Evolutionary conservation across 2,797 vertebrate genomes (phyloP), one percentile per base, ranked within the genome.

Genomic region (Ispidina lecontei): DNA sequence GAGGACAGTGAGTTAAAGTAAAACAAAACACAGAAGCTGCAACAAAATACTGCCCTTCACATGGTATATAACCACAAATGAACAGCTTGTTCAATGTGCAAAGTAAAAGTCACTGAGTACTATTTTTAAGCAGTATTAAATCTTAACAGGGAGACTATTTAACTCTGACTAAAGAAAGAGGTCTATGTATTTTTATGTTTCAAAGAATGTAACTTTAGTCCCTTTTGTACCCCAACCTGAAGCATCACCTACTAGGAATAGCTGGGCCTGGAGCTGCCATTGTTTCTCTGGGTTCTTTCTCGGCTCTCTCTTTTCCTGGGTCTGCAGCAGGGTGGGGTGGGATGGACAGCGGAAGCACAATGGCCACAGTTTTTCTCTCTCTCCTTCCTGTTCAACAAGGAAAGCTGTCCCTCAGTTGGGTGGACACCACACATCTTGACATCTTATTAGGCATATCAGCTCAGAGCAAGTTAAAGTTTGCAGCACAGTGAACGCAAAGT

Each of bases 361-460:
- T 60, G 90, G 96, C 78, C 94, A 96, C 96, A 94, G 93, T 77
- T 96, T 97, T 97, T 95, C 95, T 97, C 81, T 97, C 96, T 97
- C 96, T 96, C 95, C 96, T 97, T 97, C 97, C 96, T 97, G 96
- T 97, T 97, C 95, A 97, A 97, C 93, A 97, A 97, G 96, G 96
- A 97, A 97, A 97, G 95, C 97, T 97, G 91, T 79, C 95, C 97
- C 96, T 97, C 97, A 97, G 96, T 97, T 80, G 91, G 94, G 79
- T 0, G 90, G 80, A 91, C 71, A 96, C n/a, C 88, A 96, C 80
- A 93, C 86, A 92, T 88, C 87, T 94, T 65, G 35, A 94, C 76
- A 92, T 86, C 78, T 93, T 84, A 94, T 91, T 70, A 93, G 33
- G 91, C 11, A 82, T n/a, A 91, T 25, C 44, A 83, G 73, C 91